Base-by-base conservation (phyloP, 2,888 invertebrate species). In the Plusia festucae region DNA sequence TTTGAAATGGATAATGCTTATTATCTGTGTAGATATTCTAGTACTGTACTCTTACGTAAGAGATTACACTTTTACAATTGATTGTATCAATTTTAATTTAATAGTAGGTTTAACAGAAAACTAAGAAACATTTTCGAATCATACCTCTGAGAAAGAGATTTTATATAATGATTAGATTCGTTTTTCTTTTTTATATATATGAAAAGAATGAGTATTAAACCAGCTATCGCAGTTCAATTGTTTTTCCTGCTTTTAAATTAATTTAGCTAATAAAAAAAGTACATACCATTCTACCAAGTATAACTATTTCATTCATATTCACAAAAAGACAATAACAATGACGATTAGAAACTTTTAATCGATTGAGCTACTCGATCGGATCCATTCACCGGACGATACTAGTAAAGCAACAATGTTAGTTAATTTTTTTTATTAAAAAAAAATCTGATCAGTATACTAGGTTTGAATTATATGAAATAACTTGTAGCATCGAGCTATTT, bases 11-110 rank as follows among this genome's bases (percentile, higher is more conserved):
- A 65, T 77, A 75, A 72, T 72, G 61, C 46, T 40, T 68, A 65
- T 69, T 79, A 73, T 71, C 62, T 79, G 59, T 60, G 52, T 69
- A 56, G 75, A 72, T 79, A 67, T 74, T 76, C 27, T 60, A 65
- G 57, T 49, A 65, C 46, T 68, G 70, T 70, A 53, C n/a, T 27
- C 15, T 82, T 84, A 79, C 73, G 75, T 60, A 82, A 81, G 51
- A 9, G 30, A 30, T 9, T 30, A 46, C 64, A 55, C 44, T 70
- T 70, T 70, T 53, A 52, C 62, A 56, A 70, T 68, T 70, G 65
- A 76, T 76, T 66, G 53, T n/a, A 57, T 60, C 34, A 58, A n/a
- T n/a, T 11, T 32, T 55, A 34, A 59, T 16, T 46, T 56, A 66
- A 22, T 52, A 13, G 2, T 22, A 30, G 15, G 18, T 27, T 24